phyloP scores from a whole-genome alignment of 2,113 vertebrate species.

The Pantherophis guttatus region DNA sequence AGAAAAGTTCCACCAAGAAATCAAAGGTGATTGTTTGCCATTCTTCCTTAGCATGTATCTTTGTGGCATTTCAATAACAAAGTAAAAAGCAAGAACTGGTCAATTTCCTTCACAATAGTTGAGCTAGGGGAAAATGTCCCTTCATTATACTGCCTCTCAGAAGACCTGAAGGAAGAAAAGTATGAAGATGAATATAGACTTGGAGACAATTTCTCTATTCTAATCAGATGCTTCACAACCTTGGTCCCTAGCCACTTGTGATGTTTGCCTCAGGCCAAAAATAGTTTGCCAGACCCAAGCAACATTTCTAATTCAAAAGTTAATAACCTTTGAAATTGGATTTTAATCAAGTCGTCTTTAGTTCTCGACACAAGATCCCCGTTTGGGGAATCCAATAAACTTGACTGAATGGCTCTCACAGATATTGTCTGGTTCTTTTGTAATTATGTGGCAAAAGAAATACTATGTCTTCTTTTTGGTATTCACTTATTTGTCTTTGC shows the following conservation, averaged over 20 bases:
- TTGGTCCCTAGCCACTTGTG: constrained; percentile 36
- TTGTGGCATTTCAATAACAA: not conserved
- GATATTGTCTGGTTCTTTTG: not conserved
- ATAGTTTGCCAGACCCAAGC: constrained; percentile 50
- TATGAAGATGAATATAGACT: not conserved
- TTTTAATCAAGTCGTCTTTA: constrained; percentile 67
- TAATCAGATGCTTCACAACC: constrained; percentile 30
- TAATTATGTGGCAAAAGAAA: not conserved
- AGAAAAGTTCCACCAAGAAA: not conserved
- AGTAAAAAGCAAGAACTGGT: not conserved
- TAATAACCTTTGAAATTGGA: constrained; percentile 70
- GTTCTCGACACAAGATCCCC: constrained; percentile 45
- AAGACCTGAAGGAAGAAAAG: not conserved
- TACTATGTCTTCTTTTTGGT: not conserved
- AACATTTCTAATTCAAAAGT: constrained; percentile 64
- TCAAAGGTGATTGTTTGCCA: fast-evolving
- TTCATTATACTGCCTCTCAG: not conserved
- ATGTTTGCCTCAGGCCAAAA: constrained; percentile 47
- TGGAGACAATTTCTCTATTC: not conserved
- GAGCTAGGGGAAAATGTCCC: constrained; percentile 15
- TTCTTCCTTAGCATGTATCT: not conserved
- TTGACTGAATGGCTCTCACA: constrained; percentile 50
- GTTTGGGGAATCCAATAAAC: constrained; percentile 55
- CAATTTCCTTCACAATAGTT: constrained; percentile 13
- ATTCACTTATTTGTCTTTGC: not conserved